Percentiles rank a stretch among this genome's conserved stretches.
Conservation (phyloP, 30 jellyfish, hydroid and myxozoan genomes). For the Rhopilema esculentum region DNA sequence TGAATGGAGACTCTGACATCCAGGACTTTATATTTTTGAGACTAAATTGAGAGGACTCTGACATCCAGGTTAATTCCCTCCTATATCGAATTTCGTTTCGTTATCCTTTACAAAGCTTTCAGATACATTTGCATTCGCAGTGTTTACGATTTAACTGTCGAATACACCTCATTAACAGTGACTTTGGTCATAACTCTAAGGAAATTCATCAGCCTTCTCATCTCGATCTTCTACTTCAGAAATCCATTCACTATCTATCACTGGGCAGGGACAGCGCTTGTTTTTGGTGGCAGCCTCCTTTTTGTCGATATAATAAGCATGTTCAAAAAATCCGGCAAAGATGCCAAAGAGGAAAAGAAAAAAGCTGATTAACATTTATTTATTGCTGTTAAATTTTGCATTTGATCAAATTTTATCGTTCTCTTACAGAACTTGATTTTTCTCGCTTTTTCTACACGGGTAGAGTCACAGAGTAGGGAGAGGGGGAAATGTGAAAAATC, state of each 20-base stretch:
- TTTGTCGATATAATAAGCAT: constrained; percentile 51
- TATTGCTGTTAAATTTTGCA: neutral
- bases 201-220: constrained; percentile 77
- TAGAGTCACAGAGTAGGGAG: too few relatives aligned
- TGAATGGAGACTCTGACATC: too few relatives aligned
- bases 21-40: too few relatives aligned
- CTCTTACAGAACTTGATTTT: too few relatives aligned
- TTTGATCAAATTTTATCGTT: too few relatives aligned
- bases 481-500: too few relatives aligned
- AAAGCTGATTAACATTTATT: neutral
- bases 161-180: constrained; percentile 81
- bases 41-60: too few relatives aligned
- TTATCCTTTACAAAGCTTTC: constrained; percentile 8
- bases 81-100: too few relatives aligned
- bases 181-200: constrained; percentile 87
- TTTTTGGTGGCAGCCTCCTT: constrained; percentile 81
- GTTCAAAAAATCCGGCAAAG: neutral
- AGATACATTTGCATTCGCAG: constrained; percentile 89
- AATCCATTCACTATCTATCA: constrained; percentile 89
- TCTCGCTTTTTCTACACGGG: too few relatives aligned
- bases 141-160: constrained; percentile 85
- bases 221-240: constrained; percentile 77
- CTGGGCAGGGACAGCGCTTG: constrained; percentile 92
- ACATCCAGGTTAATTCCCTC: too few relatives aligned
- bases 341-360: neutral